Evolutionary conservation across 1,140 invertebrate species (phyloP).

Genomic region (Zaprionus davidi): DNA sequence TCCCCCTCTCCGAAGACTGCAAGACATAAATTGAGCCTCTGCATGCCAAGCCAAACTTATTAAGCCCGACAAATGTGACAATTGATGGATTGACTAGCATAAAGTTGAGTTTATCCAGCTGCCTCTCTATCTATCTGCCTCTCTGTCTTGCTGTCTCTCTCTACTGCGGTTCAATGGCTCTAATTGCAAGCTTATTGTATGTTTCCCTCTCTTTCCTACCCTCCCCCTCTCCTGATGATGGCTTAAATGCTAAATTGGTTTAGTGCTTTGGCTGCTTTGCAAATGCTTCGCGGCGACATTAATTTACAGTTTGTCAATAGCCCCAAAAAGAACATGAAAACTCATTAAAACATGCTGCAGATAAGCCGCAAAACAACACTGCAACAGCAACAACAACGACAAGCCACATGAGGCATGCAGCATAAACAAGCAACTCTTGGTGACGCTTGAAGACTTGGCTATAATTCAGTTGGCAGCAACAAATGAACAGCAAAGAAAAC

Average conservation of each 20-base stretch:
- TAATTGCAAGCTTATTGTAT: conserved; percentile 27
- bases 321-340: conserved; percentile 45
- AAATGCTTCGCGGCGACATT: conserved; percentile 41
- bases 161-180: conserved; percentile 32
- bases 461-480: conserved; percentile 41
- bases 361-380: conserved; percentile 26
- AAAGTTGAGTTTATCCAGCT: background rate
- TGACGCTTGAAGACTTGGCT: conserved; percentile 29
- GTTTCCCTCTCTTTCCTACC: too few relatives aligned
- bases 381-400: background rate
- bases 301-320: conserved; percentile 50
- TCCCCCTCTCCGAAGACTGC: background rate
- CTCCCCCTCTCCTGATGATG: background rate
- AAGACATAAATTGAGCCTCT: conserved; percentile 46
- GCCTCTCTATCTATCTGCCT: background rate
- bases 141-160: background rate
- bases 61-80: conserved; percentile 50
- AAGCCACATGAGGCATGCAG: conserved; percentile 3
- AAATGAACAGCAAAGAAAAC: conserved; percentile 2
- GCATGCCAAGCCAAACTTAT: conserved; percentile 36
- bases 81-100: conserved; percentile 38
- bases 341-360: conserved; percentile 55
- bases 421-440: conserved; percentile 14
- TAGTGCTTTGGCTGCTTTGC: conserved; percentile 38
- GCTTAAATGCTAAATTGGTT: conserved; percentile 54